Evolutionary conservation across 2,888 invertebrate species (phyloP).

Genomic region (Meghimatium bilineatum): DNA sequence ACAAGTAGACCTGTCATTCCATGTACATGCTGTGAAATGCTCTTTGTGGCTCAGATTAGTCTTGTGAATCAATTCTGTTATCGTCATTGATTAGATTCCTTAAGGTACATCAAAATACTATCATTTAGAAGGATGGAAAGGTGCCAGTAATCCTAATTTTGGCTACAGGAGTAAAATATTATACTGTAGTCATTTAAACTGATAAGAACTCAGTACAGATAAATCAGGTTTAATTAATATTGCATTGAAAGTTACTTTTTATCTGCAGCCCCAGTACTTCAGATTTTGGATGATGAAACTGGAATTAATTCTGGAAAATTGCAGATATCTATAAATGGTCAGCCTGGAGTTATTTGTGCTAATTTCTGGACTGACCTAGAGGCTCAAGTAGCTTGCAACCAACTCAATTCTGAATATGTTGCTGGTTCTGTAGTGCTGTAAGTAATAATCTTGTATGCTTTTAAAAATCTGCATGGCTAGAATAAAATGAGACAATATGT

Average conservation of each 20-base stretch:
- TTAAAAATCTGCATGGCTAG: neutral
- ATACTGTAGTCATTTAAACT: neutral
- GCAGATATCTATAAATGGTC: conserved; percentile 18
- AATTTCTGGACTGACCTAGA: conserved; percentile 43
- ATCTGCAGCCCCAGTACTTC: conserved; percentile 17
- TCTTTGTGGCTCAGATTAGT: no score
- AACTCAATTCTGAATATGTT: neutral
- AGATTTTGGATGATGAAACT: neutral
- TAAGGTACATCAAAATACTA: no score
- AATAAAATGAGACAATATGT: no score
- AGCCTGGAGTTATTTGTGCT: conserved; percentile 38
- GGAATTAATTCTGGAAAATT: conserved; percentile 10
- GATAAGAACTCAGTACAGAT: neutral
- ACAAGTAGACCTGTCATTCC: no score
- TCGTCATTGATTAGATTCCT: no score
- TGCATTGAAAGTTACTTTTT: neutral
- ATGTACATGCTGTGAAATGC: no score
- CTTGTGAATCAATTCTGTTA: no score
- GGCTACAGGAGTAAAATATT: neutral
- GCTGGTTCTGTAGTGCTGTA: conserved; percentile 29
- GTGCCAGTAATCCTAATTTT: no score
- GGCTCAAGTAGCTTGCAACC: conserved; percentile 44
- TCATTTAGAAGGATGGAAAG: no score
- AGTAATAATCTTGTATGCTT: conserved; percentile 8
- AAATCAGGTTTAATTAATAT: neutral